These are phyloP conservation scores for Pachycephala philippinensis DNA, from an alignment of 2,113 vertebrate species.

Conservation along the genomic window DNA sequence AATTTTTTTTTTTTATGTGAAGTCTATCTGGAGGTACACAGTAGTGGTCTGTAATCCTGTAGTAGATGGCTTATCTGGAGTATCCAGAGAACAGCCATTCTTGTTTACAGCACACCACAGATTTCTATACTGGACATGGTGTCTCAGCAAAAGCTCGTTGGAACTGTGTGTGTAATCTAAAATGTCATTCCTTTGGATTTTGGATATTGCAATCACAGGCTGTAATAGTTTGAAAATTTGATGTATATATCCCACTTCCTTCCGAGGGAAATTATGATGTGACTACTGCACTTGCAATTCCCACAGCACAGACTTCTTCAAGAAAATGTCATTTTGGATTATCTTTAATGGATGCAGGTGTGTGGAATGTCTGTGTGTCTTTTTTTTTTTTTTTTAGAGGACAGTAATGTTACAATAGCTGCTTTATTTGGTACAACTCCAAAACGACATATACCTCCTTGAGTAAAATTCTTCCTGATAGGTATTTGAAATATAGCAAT, in stretches of 20 bases:
- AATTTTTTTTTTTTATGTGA: not conserved
- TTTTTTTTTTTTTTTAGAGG: not conserved
- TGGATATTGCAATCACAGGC: not conserved
- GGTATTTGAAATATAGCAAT: not conserved
- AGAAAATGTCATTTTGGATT: slow-evolving; percentile 34
- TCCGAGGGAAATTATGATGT: slow-evolving; percentile 3
- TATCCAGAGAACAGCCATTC: not conserved
- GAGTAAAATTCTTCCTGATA: not conserved
- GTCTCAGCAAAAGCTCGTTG: fast-evolving
- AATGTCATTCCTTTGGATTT: not conserved
- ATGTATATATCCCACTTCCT: not conserved
- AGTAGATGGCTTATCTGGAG: not conserved
- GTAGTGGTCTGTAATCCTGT: not conserved
- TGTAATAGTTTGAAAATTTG: not conserved
- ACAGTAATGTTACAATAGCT: not conserved
- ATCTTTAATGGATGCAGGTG: not conserved
- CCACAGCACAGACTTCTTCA: not conserved
- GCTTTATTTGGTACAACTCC: not conserved
- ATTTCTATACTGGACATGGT: not conserved
- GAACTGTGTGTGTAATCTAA: not conserved
- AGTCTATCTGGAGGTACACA: not conserved
- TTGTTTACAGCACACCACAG: not conserved
- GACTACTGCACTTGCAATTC: not conserved
- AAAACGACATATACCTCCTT: not conserved
- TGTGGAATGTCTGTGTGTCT: not conserved